These are phyloP conservation scores for Rhimphoctona megacephalus DNA, from an alignment of 2,888 invertebrate species.

Conservation along the genomic window DNA sequence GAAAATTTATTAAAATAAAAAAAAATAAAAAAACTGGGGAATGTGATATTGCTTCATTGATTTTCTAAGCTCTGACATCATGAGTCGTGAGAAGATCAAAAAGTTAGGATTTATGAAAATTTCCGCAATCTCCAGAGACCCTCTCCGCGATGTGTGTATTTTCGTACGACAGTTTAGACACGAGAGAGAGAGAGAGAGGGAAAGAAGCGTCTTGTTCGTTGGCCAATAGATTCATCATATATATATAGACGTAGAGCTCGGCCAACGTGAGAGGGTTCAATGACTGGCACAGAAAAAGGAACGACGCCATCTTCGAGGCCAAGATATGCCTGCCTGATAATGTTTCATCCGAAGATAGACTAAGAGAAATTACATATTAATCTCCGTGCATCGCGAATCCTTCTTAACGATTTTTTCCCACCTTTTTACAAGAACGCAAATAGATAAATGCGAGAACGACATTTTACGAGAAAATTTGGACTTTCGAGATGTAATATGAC, in stretches of 20 bases:
- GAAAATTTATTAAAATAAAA: neutral
- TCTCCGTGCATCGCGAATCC: neutral
- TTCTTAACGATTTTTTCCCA: neutral
- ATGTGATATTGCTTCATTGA: neutral
- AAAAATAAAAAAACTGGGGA: neutral
- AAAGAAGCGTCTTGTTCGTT: slow-evolving; percentile 20
- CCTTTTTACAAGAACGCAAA: neutral
- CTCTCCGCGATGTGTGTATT: slow-evolving; percentile 61
- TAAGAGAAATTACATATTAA: slow-evolving; percentile 15
- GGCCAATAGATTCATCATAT: slow-evolving; percentile 38
- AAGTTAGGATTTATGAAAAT: slow-evolving; percentile 70
- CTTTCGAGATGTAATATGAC: neutral
- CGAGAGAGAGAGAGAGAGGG: slow-evolving; percentile 1
- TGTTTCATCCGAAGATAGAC: slow-evolving; percentile 59
- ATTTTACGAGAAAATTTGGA: neutral
- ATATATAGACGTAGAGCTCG: slow-evolving; percentile 39
- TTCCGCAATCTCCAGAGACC: slow-evolving; percentile 50
- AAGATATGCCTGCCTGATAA: slow-evolving; percentile 76
- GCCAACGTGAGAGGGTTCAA: slow-evolving; percentile 79
- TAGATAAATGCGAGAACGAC: neutral
- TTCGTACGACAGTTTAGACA: slow-evolving; percentile 63
- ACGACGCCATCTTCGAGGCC: slow-evolving; percentile 78
- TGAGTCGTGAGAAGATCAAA: slow-evolving; percentile 9
- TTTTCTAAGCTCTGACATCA: neutral
- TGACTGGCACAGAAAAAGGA: slow-evolving; percentile 83